Base-by-base conservation (phyloP, 2,113 vertebrate species). In the Gracilinanus agilis region DNA sequence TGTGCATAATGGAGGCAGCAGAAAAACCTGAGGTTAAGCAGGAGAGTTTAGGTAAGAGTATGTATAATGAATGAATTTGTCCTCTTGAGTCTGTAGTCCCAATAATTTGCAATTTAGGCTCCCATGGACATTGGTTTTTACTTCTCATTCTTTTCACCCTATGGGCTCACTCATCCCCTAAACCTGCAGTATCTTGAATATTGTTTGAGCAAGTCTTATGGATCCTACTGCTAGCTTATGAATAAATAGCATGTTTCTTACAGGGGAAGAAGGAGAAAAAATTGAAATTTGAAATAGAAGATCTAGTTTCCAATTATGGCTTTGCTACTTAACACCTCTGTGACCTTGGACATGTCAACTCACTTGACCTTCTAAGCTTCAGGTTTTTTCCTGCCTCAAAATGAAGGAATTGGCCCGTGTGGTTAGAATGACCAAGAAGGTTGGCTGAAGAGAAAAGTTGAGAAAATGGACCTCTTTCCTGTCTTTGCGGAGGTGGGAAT, bases 191-290 rank as follows among this genome's bases (percentile, higher is more conserved):
- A 56, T 55, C 83, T 67, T 25, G 2, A 29, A 6, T 9, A 44
- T 0, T 0, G 23, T 53, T n/a, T 92, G 24, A 24, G 67, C 4
- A 5, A 21, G 6, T 11, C n/a, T 58, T 91, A 3, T 0, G 16
- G 0, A 6, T 34, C 44, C 0, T 6, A 23, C 7, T 34, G 53
- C 13, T 16, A 3, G 25, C 40, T 21, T 0, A 0, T 2, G 49
- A 40, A 25, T 29, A 21, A 34, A 24, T 29, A 24, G 0, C 0
- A 3, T 54, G 24, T 25, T 92, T 3, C 6, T 1, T 54, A 12
- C 10, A 92, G 44, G 34, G 54, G 44, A 40, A 67, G 6, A 10
- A 13, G 24, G 8, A n/a, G 25, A 23, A 24, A 23, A 55, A 25
- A 29, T 29, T 9, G 67, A 6, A 8, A 9, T 83, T 83, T 83